Percentiles rank a stretch among this genome's conserved stretches.
Conservation (phyloP, 92 coral and sea anemone genomes). For the Scolanthus callimorphus region DNA sequence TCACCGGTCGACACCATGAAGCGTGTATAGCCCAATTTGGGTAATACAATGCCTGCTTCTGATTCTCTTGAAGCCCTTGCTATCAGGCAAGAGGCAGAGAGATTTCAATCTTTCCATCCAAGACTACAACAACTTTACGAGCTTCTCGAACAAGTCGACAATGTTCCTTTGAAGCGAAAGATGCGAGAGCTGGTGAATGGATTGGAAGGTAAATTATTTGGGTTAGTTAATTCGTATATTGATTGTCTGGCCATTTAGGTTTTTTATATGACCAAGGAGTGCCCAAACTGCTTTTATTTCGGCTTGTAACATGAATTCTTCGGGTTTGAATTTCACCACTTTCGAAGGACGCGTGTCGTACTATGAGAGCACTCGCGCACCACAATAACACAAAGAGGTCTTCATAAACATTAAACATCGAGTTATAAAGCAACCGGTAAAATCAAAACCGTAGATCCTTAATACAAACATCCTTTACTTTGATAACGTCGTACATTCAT, state of each 20-base stretch:
- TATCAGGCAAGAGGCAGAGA: constrained; percentile 83
- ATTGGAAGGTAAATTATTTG: constrained; percentile 73
- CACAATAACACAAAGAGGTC: too few species aligned
- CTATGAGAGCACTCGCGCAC: too few species aligned
- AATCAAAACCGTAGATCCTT: too few species aligned
- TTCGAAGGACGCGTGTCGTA: too few species aligned
- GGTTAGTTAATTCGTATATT: neutral
- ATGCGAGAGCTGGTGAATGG: constrained; percentile 91
- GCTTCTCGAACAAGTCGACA: constrained; percentile 88
- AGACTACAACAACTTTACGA: constrained; percentile 74
- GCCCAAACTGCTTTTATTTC: neutral
- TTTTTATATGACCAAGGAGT: neutral
- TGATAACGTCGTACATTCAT: too few species aligned
- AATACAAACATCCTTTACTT: too few species aligned
- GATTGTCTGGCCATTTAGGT: neutral
- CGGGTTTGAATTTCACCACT: neutral
- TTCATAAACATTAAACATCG: too few species aligned
- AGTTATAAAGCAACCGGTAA: too few species aligned
- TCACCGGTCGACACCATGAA: neutral
- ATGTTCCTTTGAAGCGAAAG: constrained; percentile 91
- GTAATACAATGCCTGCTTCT: constrained; percentile 68
- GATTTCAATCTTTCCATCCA: constrained; percentile 81
- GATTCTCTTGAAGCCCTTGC: constrained; percentile 90
- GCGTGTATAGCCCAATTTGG: neutral
- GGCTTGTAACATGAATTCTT: neutral